phyloP scores from a whole-genome alignment of 2,888 invertebrate genomes.

The Apamea epomidion region DNA sequence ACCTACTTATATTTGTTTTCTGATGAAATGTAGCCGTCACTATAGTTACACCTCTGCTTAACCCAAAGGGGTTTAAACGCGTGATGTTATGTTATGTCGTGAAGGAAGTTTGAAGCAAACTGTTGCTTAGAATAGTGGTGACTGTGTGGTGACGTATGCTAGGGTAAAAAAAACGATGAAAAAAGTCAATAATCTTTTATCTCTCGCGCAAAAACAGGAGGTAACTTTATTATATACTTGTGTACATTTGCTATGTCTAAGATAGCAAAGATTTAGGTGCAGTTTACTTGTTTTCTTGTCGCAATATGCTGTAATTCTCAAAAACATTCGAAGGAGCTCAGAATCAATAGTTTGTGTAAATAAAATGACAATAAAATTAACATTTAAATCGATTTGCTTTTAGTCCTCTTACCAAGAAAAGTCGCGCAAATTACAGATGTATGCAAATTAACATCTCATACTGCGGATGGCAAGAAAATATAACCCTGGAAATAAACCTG shows the following conservation, averaged over 20 bases:
- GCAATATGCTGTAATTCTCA: neutral
- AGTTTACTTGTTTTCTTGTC: neutral
- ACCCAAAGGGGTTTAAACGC: neutral
- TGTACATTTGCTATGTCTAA: neutral
- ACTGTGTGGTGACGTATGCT: too few species aligned
- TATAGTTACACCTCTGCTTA: neutral
- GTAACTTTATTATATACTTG: neutral
- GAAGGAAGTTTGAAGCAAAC: neutral
- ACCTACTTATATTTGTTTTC: too few species aligned
- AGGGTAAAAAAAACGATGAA: too few species aligned
- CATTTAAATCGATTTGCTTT: slow-evolving; percentile 38
- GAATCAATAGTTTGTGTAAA: neutral
- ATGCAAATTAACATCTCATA: neutral
- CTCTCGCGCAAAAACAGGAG: too few species aligned
- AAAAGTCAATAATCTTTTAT: neutral
- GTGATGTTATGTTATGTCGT: neutral
- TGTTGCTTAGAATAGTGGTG: neutral
- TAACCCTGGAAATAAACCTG: slow-evolving; percentile 3
- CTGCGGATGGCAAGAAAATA: neutral
- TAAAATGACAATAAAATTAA: slow-evolving; percentile 26
- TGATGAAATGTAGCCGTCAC: neutral
- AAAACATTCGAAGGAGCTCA: neutral
- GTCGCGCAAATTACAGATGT: slow-evolving; percentile 1
- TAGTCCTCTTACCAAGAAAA: slow-evolving; percentile 25
- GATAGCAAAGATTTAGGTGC: neutral